These are phyloP conservation scores for Trachymyrmex septentrionalis DNA, from an alignment of 1,140 invertebrate genomes.

Conservation along the genomic window DNA sequence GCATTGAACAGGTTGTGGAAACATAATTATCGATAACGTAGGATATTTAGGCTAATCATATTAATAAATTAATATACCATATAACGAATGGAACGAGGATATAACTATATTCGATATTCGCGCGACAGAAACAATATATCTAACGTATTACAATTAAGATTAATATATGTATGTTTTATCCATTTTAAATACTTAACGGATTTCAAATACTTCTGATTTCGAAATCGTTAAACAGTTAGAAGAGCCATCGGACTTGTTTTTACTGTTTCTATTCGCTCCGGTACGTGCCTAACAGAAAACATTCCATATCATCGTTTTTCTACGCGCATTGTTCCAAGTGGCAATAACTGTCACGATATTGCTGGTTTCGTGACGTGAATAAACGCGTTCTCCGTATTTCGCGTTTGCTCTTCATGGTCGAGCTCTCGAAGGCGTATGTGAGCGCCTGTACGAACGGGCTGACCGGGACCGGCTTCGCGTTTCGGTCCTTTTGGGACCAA, in stretches of 20 bases:
- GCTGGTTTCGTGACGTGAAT: neutral
- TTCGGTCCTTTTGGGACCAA: conserved; percentile 67
- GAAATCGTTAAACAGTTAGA: conserved; percentile 36
- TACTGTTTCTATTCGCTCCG: neutral
- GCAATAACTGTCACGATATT: conserved; percentile 49
- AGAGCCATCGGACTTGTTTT: conserved; percentile 1
- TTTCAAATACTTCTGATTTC: neutral
- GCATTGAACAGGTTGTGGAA: neutral
- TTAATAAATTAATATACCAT: neutral
- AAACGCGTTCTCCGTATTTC: conserved; percentile 39
- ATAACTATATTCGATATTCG: neutral
- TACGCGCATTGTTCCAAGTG: conserved; percentile 14
- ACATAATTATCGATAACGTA: neutral
- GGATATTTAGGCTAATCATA: too few relatives aligned
- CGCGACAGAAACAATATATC: neutral
- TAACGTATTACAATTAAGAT: neutral
- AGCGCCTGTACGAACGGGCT: neutral
- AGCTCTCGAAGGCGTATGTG: neutral
- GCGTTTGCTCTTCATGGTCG: conserved; percentile 18
- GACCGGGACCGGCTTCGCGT: conserved; percentile 55
- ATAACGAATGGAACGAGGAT: neutral
- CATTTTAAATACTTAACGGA: neutral
- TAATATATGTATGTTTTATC: neutral
- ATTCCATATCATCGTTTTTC: conserved; percentile 14
- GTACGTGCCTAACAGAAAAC: conserved; percentile 2